These are phyloP conservation scores for Temnothorax rugatulus DNA, from an alignment of 2,888 invertebrate genomes.

Conservation along the genomic window DNA sequence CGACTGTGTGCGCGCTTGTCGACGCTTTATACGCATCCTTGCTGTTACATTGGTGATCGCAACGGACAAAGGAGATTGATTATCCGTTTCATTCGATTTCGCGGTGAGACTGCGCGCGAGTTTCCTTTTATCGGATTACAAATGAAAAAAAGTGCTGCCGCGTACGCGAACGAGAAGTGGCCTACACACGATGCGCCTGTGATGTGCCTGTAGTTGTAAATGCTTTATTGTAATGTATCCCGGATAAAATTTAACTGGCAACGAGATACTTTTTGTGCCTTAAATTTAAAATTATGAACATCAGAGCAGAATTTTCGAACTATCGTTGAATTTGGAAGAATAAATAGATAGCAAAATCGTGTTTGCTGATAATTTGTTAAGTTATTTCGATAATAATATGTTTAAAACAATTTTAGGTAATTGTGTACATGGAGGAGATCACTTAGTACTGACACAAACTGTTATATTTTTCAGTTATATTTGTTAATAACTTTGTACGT, in stretches of 20 bases:
- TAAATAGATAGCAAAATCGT: not conserved
- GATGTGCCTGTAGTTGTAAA: not conserved
- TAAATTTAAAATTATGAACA: not conserved
- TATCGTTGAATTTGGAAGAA: not conserved
- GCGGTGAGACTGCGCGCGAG: conserved; percentile 38
- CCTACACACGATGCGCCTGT: not conserved
- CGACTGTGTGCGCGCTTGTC: not conserved
- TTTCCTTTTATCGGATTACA: conserved; percentile 56
- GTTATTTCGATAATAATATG: not conserved
- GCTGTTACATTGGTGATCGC: conserved; percentile 40
- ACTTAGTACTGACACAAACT: too few species aligned
- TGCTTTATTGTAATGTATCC: not conserved
- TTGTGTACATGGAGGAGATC: too few species aligned
- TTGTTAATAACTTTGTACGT: too few species aligned
- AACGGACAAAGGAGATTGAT: conserved; percentile 69
- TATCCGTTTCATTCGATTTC: conserved; percentile 62
- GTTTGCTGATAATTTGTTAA: not conserved
- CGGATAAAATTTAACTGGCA: not conserved
- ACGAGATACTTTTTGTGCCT: not conserved
- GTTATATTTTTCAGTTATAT: too few species aligned
- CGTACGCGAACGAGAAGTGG: not conserved
- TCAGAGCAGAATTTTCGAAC: not conserved
- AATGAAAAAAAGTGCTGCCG: conserved; percentile 33
- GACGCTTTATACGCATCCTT: conserved; percentile 50
- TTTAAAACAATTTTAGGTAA: too few species aligned